Conservation (phyloP, 2,888 invertebrate species). For the Harpagoxenus sublaevis region DNA sequence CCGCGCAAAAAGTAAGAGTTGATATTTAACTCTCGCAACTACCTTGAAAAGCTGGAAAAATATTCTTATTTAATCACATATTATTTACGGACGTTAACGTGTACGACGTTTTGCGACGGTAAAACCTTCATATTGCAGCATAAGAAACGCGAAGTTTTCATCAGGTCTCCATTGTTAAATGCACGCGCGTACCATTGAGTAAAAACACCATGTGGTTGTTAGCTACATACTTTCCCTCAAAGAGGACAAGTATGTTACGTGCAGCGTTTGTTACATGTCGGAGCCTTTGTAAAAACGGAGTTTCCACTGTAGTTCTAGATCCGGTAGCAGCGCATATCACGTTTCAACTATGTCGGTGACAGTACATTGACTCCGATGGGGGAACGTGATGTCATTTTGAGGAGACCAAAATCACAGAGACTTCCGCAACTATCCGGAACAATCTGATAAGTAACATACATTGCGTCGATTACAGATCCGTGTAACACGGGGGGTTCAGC, state of each 20-base stretch:
- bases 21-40: not conserved
- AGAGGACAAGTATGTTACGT: conserved; percentile 24
- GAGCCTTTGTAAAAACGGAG: conserved; percentile 43
- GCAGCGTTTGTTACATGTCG: not conserved
- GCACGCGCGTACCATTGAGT: not conserved
- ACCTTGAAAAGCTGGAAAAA: not conserved
- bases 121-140: not conserved
- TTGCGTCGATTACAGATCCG: conserved; percentile 7
- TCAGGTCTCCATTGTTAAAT: not conserved
- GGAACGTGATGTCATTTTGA: conserved; percentile 33
- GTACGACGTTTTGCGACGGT: not conserved
- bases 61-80: not conserved
- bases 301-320: conserved; percentile 31
- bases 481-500: conserved; percentile 32
- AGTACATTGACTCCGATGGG: conserved; percentile 40
- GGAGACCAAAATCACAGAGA: conserved; percentile 31
- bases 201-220: conserved; percentile 10
- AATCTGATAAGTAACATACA: conserved; percentile 48
- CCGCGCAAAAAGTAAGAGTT: not conserved
- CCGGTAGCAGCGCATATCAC: conserved; percentile 30
- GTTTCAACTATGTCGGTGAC: conserved; percentile 49
- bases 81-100: not conserved
- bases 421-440: conserved; percentile 45
- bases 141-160: conserved; percentile 12
- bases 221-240: conserved; percentile 27